Evolutionary conservation across 1,140 invertebrate genomes (phyloP).

Genomic region (Cherax destructor): DNA sequence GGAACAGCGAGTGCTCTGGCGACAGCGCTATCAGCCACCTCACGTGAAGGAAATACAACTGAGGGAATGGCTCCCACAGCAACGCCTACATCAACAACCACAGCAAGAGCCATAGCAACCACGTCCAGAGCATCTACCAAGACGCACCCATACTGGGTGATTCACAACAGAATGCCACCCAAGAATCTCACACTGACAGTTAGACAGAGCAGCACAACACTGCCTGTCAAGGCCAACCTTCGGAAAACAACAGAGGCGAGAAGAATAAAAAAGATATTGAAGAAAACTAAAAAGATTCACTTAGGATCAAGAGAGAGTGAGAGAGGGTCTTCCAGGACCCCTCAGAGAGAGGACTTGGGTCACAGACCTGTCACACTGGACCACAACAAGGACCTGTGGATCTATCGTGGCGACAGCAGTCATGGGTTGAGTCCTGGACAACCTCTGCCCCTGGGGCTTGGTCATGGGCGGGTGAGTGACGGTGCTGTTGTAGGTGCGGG

Average conservation of each 20-base stretch:
- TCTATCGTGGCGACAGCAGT: constrained; percentile 35
- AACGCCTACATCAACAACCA: not conserved
- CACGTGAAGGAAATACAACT: too few relatives aligned
- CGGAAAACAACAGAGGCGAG: too few relatives aligned
- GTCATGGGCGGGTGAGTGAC: constrained; percentile 38
- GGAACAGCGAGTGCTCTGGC: too few relatives aligned
- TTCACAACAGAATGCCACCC: constrained; percentile 27
- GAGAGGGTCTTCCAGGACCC: not conserved
- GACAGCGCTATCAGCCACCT: not conserved
- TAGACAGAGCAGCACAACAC: too few relatives aligned
- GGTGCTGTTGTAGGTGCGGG: constrained; percentile 55
- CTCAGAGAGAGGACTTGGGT: not conserved
- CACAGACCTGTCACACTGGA: not conserved
- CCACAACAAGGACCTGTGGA: constrained; percentile 51
- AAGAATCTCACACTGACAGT: not conserved
- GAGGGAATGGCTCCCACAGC: too few relatives aligned
- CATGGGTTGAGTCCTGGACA: constrained; percentile 35
- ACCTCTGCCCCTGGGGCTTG: constrained; percentile 22
- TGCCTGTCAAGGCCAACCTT: too few relatives aligned
- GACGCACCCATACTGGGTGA: constrained; percentile 19
- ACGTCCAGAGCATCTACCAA: not conserved
- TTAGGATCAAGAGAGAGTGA: not conserved
- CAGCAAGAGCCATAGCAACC: not conserved
- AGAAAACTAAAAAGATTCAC: not conserved
- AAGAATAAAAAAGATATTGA: not conserved